Conservation (phyloP, 1,140 invertebrate species). For the Pseudomyrmex flavicornis region DNA sequence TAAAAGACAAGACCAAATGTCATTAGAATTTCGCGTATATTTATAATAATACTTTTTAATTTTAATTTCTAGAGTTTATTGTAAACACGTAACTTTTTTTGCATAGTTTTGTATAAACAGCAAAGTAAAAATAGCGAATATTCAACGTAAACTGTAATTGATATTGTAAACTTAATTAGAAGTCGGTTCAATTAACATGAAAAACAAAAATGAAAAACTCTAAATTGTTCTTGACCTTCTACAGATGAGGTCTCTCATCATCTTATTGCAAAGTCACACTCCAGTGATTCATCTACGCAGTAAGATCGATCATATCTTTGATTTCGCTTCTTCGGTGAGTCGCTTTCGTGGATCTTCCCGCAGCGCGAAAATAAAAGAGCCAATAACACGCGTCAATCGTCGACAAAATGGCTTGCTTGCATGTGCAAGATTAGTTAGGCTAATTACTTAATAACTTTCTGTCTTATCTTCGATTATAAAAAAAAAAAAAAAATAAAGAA, state of each 20-base stretch:
- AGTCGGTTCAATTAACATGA: slow-evolving; percentile 27
- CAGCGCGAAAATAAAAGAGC: slow-evolving; percentile 52
- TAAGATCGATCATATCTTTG: slow-evolving; percentile 68
- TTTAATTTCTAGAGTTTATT: background rate
- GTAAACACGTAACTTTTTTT: background rate
- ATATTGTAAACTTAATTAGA: background rate
- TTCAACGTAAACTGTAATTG: background rate
- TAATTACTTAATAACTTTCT: slow-evolving; percentile 43
- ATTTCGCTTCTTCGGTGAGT: slow-evolving; percentile 41
- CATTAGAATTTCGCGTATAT: background rate
- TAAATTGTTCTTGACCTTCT: slow-evolving; percentile 64
- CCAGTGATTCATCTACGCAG: slow-evolving; percentile 69
- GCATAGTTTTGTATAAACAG: background rate
- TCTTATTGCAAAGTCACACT: slow-evolving; percentile 77
- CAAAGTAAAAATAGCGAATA: background rate
- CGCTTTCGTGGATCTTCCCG: slow-evolving; percentile 44
- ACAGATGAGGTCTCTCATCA: slow-evolving; percentile 67
- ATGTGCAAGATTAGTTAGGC: slow-evolving; percentile 30
- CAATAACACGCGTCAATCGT: slow-evolving; percentile 51
- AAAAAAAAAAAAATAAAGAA: background rate
- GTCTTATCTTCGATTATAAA: background rate
- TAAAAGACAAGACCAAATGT: background rate
- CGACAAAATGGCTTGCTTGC: slow-evolving; percentile 61
- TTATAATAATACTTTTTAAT: background rate
- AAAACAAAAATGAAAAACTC: slow-evolving; percentile 68